A percentile compares a stretch with the other conserved stretches of the same genome.
Conservation (phyloP, 2,113 vertebrate genomes). For the Crotalus helleri region DNA sequence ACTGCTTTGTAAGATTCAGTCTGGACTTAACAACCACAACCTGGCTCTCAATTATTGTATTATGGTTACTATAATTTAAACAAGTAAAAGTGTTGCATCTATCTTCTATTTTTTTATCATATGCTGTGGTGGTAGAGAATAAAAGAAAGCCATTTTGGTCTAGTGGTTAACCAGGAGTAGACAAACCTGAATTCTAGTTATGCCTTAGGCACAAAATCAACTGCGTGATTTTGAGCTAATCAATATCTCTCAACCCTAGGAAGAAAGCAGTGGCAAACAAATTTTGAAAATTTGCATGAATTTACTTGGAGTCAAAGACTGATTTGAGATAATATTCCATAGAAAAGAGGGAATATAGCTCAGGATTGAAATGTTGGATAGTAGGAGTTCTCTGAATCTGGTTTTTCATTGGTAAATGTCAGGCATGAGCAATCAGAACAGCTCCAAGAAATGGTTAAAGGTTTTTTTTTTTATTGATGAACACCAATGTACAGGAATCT, state of each 20-base stretch:
- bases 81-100: neutral
- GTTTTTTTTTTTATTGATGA: neutral
- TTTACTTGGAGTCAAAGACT: neutral
- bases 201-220: neutral
- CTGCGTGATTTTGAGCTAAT: neutral
- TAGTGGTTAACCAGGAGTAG: neutral
- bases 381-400: neutral
- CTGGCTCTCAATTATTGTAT: neutral
- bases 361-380: neutral
- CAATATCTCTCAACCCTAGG: neutral
- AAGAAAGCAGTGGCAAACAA: neutral
- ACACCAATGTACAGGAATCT: neutral
- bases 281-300: neutral
- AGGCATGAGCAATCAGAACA: neutral
- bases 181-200: neutral
- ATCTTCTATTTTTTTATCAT: neutral
- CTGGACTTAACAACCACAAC: neutral
- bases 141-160: neutral
- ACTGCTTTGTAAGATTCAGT: neutral
- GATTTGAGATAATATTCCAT: neutral
- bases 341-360: neutral
- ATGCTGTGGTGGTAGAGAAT: neutral
- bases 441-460: neutral
- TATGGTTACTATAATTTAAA: neutral
- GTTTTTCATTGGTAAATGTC: neutral